These are phyloP conservation scores for Ectobius pallidus DNA, from an alignment of 2,888 invertebrate species.

Conservation along the genomic window DNA sequence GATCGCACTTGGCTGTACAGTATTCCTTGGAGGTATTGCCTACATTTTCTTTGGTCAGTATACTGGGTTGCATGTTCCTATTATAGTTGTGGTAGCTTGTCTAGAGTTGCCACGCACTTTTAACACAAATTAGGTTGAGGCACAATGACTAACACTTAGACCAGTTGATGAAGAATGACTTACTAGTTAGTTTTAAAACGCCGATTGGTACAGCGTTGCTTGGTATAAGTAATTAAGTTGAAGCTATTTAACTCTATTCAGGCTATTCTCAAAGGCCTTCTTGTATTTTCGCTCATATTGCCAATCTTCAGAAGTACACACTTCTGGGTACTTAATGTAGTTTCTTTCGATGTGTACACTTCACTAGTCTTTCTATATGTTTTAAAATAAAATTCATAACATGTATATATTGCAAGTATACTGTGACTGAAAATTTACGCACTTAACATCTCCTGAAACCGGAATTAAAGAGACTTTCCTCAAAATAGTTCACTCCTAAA, in stretches of 20 bases:
- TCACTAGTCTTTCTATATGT: not conserved
- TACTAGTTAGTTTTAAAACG: not conserved
- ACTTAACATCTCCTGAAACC: not conserved
- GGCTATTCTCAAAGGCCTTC: not conserved
- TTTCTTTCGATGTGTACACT: constrained; percentile 6
- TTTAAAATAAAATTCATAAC: not conserved
- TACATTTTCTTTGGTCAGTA: not conserved
- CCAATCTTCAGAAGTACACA: not conserved
- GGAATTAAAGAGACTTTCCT: too few species aligned
- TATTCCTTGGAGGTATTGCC: not conserved
- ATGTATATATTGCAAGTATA: constrained; percentile 14
- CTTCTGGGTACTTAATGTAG: constrained; percentile 11
- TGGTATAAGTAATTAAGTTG: too few species aligned
- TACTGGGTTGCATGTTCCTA: constrained; percentile 11
- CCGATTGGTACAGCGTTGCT: constrained; percentile 1
- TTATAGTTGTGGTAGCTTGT: constrained; percentile 2
- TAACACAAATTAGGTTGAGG: not conserved
- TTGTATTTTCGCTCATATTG: not conserved
- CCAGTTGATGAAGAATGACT: not conserved
- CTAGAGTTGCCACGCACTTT: constrained; percentile 1
- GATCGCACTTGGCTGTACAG: constrained; percentile 10
- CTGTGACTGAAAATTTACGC: constrained; percentile 5
- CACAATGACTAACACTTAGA: not conserved
- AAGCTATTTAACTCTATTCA: not conserved
- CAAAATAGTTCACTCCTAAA: too few species aligned